Evolutionary conservation across 2,888 invertebrate species (phyloP), one percentile per base, ranked within the genome.

Genomic region (Laspeyria flexula): DNA sequence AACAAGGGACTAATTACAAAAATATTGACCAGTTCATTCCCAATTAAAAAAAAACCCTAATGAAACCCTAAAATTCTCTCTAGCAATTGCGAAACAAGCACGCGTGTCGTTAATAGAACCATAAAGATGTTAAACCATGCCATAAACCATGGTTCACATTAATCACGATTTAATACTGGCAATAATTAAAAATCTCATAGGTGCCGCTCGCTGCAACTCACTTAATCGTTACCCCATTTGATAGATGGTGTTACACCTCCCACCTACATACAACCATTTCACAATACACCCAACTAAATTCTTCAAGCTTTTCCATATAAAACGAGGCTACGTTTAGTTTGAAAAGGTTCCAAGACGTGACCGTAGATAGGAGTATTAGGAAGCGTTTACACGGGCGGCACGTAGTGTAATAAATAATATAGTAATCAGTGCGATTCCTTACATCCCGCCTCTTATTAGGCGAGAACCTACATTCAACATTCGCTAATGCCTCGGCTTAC

Each of bases 351-450:
- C 69, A 88, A 86, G 86, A 85, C 74, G 73, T 51, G 37, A 55
- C 62, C 71, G 76, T 73, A 85, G 85, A 84, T 84, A 79, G 79
- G 74, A 83, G 88, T 88, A 91, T 91, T 91, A 90, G 84, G 88
- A 85, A 88, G 88, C 91, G 91, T 91, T 91, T 90, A 91, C 88
- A 92, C 86, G 85, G 79, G 83, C 79, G 86, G 89, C 92, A 92
- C 92, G 92, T 91, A 91, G 83, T 66, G 90, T 89, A 91, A 92
- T 91, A 92, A 91, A 92, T 91, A 90, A 91, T 90, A 86, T 87
- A 91, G 90, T 92, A 92, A 92, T 92, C 92, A 92, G 91, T 80
- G 88, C 87, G 83, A 91, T 91, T 90, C 90, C 91, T 92, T 90
- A 90, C 90, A 91, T 90, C 91, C 90, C 86, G 81, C 79, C 86